Base-by-base conservation (phyloP, 2,113 vertebrate genomes). In the Vireo altiloquus region DNA sequence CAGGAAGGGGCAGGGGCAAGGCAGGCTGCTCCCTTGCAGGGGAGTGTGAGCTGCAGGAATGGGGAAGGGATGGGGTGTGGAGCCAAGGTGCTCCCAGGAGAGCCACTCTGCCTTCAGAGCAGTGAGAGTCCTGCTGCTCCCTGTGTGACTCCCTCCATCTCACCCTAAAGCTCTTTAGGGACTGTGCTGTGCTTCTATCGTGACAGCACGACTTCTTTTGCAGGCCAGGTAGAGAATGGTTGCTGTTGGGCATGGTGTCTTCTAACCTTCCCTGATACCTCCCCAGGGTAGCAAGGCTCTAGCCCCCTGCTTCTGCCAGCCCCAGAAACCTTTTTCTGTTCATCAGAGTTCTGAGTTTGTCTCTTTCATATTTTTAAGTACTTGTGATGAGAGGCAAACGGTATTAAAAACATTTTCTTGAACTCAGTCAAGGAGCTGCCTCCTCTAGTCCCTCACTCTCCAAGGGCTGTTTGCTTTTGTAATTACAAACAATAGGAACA, bases 401-500 rank as follows among this genome's bases (percentile, higher is more conserved):
- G 89, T 49, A 63, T n/a, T 69, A 47, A 57, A 75, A 90, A 52
- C 12, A 31, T 69, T 81, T 87, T 92, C 44, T 75, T 93, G 42
- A 69, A 37, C 10, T 95, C 52, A 14, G 71, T 90, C 27, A 83
- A 94, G 88, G 46, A 96, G 86, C 90, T 96, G 82, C 86, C 28
- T 57, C 44, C 35, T 86, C 40, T 61, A 14, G 81, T 84, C 61
- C n/a, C 20, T 68, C n/a, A 30, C 74, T 87, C 7, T 92, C 78
- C 47, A 53, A 72, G 31, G 50, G 57, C 88, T 95, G 64, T 93
- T 97, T 94, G 71, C 83, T 95, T 95, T 92, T 94, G 88, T 92
- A 91, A 94, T 94, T 91, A 89, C 82, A 91, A 96, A 96, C 92
- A 96, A 96, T 95, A 93, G 19, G 60, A 95, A 82, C 78, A 87